Evolutionary conservation across 2,797 vertebrate genomes (phyloP).

Genomic region (Sebastes vulpes): DNA sequence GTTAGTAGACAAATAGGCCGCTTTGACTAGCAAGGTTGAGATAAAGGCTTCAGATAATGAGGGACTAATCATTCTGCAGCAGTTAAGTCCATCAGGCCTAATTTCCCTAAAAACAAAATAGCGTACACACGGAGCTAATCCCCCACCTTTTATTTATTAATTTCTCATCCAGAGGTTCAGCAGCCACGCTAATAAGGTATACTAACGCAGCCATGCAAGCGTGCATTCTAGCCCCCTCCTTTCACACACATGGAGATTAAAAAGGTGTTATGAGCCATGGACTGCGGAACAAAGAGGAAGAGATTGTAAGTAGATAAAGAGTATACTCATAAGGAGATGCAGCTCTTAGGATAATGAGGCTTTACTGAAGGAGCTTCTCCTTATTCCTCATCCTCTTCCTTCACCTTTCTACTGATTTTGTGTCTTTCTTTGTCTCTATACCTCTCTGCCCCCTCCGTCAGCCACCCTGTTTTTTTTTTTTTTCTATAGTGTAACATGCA

Average conservation of each 20-base stretch:
- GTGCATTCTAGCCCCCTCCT: conserved; percentile 44
- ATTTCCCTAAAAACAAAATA: conserved; percentile 80
- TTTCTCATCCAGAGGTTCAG: conserved; percentile 66
- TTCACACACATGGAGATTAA: conserved; percentile 64
- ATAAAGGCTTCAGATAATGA: conserved; percentile 84
- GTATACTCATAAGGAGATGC: conserved; percentile 63
- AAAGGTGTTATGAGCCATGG: conserved; percentile 72
- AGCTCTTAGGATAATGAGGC: conserved; percentile 73
- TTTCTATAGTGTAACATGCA: background rate
- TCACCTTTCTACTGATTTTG: conserved; percentile 41
- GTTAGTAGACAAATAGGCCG: conserved; percentile 79
- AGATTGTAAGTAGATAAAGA: conserved; percentile 71
- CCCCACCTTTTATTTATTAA: conserved; percentile 76
- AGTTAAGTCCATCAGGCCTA: conserved; percentile 74
- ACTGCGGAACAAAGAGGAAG: conserved; percentile 68
- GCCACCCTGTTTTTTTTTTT: no score
- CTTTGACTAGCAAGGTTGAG: conserved; percentile 74
- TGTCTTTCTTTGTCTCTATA: conserved; percentile 13
- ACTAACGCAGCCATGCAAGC: conserved; percentile 46
- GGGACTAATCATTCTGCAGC: conserved; percentile 76
- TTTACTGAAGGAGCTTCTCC: conserved; percentile 29
- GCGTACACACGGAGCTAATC: conserved; percentile 73
- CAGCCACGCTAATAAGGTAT: conserved; percentile 70
- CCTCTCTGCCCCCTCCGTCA: background rate
- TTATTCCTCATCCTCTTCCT: conserved; percentile 19